These are phyloP conservation scores for Pomatorhinus ruficollis DNA, from an alignment of 2,113 vertebrate species.

Conservation along the genomic window DNA sequence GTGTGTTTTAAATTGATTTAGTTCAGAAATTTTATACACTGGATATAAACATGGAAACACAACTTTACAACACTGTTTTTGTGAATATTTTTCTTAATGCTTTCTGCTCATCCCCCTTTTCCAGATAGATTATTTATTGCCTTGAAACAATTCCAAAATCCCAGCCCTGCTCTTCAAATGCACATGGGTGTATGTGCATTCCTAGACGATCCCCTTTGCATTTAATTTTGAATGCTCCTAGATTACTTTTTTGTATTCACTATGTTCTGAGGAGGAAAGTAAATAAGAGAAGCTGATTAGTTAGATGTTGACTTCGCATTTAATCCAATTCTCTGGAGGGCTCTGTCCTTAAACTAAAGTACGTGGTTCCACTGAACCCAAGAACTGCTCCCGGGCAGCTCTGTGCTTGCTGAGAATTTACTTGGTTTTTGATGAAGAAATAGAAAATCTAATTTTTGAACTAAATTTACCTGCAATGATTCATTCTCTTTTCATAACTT, in stretches of 20 bases:
- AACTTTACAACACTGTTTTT: not conserved
- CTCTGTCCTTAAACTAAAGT: not conserved
- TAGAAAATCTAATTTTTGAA: not conserved
- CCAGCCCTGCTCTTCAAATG: not conserved
- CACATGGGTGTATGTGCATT: not conserved
- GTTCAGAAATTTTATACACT: not conserved
- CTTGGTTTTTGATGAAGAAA: not conserved
- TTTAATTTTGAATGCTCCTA: not conserved
- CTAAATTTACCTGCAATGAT: constrained; percentile 5
- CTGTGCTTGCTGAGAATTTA: not conserved
- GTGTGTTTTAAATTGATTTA: not conserved
- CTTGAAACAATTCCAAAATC: not conserved
- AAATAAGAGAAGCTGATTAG: not conserved
- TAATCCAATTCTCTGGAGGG: not conserved
- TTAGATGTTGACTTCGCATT: not conserved
- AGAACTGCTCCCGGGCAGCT: not conserved
- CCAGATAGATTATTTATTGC: not conserved
- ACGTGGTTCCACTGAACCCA: not conserved
- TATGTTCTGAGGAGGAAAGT: not conserved
- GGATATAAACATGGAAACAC: not conserved
- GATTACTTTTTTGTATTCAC: not conserved
- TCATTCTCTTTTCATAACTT: constrained; percentile 4
- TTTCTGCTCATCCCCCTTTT: not conserved
- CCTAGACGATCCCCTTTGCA: not conserved
- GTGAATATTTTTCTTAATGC: not conserved